Conservation (phyloP, 2,888 invertebrate genomes). For the Xylophagus ater region DNA sequence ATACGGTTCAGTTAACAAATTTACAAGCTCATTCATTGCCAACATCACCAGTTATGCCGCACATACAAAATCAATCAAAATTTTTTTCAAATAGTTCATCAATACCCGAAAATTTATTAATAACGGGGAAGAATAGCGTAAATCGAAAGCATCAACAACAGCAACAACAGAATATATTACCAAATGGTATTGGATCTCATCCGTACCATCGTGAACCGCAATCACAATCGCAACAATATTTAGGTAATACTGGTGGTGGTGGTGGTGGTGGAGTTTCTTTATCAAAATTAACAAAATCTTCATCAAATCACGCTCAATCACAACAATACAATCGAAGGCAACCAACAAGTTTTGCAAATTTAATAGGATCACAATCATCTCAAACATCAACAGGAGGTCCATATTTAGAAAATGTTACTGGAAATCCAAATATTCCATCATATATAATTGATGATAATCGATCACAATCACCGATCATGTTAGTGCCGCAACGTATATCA, state of each 20-base stretch:
- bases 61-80: neutral
- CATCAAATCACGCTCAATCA: neutral
- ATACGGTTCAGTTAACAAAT: too few species aligned
- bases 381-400: too few species aligned
- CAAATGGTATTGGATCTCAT: neutral
- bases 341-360: constrained; percentile 16
- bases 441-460: constrained; percentile 8
- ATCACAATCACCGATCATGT: constrained; percentile 7
- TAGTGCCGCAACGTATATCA: too few species aligned
- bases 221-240: neutral
- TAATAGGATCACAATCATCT: constrained; percentile 8
- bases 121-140: neutral
- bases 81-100: too few species aligned
- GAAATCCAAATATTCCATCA: too few species aligned
- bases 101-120: too few species aligned
- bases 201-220: constrained; percentile 1
- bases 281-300: neutral
- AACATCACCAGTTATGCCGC: constrained; percentile 3
- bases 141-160: neutral
- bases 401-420: too few species aligned
- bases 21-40: neutral
- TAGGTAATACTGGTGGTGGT: constrained; percentile 4
- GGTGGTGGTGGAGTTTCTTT: neutral
- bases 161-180: neutral
- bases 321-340: constrained; percentile 2